Percentiles rank a stretch among this genome's conserved stretches.
Evolutionary conservation across 2,113 vertebrate species (phyloP).

Genomic region (Scalopus aquaticus): DNA sequence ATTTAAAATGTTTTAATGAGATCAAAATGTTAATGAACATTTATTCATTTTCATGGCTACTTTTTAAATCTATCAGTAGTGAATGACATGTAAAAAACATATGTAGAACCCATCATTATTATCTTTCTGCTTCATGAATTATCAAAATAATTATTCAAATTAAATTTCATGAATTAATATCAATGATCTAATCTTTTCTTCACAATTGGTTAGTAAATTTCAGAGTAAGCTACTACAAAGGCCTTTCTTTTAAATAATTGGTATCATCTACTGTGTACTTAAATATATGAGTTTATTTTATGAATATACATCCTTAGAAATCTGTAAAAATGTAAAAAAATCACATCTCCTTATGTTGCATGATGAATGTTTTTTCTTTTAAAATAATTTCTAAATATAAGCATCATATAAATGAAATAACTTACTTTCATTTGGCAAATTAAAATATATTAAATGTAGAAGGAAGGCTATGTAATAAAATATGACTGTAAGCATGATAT

Average conservation of each 20-base stretch:
- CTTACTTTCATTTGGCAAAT: background rate
- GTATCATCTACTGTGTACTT: background rate
- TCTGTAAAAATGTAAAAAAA: background rate
- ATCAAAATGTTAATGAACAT: slow-evolving; percentile 35
- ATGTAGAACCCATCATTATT: slow-evolving; percentile 45
- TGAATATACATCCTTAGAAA: background rate
- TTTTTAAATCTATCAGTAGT: slow-evolving; percentile 35
- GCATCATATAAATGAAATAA: background rate
- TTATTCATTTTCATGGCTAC: slow-evolving; percentile 44
- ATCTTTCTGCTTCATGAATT: slow-evolving; percentile 67
- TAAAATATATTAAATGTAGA: background rate
- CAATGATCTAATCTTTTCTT: slow-evolving; percentile 33
- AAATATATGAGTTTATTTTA: background rate
- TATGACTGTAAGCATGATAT: background rate
- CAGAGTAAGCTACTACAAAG: slow-evolving; percentile 16
- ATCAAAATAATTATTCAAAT: slow-evolving; percentile 72
- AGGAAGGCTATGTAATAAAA: background rate
- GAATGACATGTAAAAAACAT: slow-evolving; percentile 60
- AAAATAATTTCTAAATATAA: background rate
- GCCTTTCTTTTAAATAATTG: slow-evolving; percentile 13
- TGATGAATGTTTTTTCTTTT: background rate
- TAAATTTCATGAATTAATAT: slow-evolving; percentile 64
- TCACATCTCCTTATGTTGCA: background rate
- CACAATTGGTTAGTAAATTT: slow-evolving; percentile 43
- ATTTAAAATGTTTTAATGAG: background rate